Base-by-base conservation (phyloP, 2,113 vertebrate species). In the Scartelaos histophorus region DNA sequence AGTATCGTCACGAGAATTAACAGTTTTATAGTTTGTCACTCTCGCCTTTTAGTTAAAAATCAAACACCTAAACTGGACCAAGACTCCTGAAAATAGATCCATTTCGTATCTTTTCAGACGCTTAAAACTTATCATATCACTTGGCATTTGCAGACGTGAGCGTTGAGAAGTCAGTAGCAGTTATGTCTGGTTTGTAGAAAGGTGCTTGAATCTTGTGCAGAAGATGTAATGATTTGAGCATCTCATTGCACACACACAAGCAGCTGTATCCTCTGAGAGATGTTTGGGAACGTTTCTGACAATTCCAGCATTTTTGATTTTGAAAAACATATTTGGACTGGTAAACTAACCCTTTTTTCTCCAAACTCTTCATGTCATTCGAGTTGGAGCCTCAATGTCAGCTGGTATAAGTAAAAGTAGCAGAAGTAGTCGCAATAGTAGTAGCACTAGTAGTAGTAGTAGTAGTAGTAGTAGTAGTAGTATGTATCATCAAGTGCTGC, bases 361-460 rank as follows among this genome's bases (percentile, higher is more conserved):
- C 67, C 16, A 38, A 34, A 38, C 34, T 35, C 56, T 11, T 12
- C n/a, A 15, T 38, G 61, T 64, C 19, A 16, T 53, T 71, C 67
- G 58, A 58, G 22, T 35, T 5, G n/a, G 56, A 45, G 72, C 72
- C 69, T 71, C 25, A 76, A 35, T 71, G 46, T 67, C 65, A 83
- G 56, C 51, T 67, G 68, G 67, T 71, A 13, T 34, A 3, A 38
- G 3, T 38, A 2, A 9, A 38, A 38, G 19, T n/a, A n/a, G 51
- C 19, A 7, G 51, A 5, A n/a, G 17, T n/a, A 4, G 35, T 73
- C 21, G 12, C 6, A 0, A 45, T 22, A 61, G 17, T 24, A 69
- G 25, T 35, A 9, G 60, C 5, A 60, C 24, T 60, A 25, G 58
- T 35, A 61, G 25, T 64, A 64, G 61, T 38, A 64, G 29, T 13